Conservation (phyloP, 1,140 invertebrate species). For the Calycopis cecrops region DNA sequence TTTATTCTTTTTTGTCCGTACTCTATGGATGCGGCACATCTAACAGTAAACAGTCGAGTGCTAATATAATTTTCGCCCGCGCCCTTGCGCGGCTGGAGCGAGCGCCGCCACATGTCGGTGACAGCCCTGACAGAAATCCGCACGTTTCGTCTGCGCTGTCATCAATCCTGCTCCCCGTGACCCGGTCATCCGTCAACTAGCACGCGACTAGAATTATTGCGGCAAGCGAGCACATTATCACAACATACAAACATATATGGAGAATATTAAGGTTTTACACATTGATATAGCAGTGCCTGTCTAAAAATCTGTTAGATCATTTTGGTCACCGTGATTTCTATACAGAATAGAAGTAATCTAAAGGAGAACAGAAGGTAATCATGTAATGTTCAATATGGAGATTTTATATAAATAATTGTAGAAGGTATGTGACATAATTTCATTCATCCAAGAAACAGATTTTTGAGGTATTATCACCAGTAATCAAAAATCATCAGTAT, state of each 20-base stretch:
- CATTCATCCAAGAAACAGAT: no score
- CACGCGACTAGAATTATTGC: conserved; percentile 40
- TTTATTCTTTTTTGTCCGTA: no score
- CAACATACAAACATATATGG: background rate
- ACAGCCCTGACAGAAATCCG: conserved; percentile 58
- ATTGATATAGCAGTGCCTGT: background rate
- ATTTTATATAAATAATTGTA: no score
- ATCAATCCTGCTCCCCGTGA: conserved; percentile 48
- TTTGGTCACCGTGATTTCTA: background rate
- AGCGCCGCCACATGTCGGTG: conserved; percentile 34
- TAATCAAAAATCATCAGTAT: no score
- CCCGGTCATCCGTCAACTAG: conserved; percentile 50
- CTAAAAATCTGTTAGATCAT: background rate
- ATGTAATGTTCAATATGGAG: no score
- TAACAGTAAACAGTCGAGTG: background rate
- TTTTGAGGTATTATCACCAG: no score
- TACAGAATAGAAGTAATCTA: no score
- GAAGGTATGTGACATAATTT: no score
- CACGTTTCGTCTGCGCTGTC: conserved; percentile 35
- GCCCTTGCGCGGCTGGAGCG: background rate
- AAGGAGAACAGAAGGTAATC: no score
- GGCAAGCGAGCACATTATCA: conserved; percentile 1
- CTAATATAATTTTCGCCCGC: background rate
- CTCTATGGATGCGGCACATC: no score
- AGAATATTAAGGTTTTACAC: background rate